Base-by-base conservation (phyloP, 37 sponge, comb jelly and placozoan species). In the Mnemiopsis leidyi region DNA sequence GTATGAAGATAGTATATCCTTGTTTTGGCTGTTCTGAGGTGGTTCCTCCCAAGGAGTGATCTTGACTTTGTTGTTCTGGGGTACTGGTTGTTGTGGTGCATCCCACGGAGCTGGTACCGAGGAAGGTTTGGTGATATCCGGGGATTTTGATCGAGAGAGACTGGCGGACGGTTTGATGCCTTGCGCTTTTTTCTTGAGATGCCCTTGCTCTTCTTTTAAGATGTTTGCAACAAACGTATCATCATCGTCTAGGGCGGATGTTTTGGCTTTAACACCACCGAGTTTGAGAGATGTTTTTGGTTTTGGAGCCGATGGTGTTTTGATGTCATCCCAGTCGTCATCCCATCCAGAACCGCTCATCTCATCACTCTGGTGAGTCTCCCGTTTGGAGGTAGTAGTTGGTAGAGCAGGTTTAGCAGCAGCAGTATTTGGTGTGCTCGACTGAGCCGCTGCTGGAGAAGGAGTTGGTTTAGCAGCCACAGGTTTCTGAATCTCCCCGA, bases 401-500 rank as follows among this genome's bases (percentile, higher is more conserved):
- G 18, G 32, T 5, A 34, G 3, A 5, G 82, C 82, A 32, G 82
- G 82, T 28, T 79, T 34, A 28, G 16, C 26, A 23, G 3, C 73
- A 23, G 25, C 73, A 5, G 23, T 30, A 3, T 23, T 23, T 5
- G 23, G 29, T 71, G 23, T 71, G 26, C 7, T 18, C 3, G 29
- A 25, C 3, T 30, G 3, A 23, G 73, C 26, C 23, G 23, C 25
- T 5, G 73, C 73, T 29, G 38, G 38, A 7, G 26, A 26, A 73
- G 16, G 28, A 73, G 76, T 16, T n/a, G 26, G 5, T 7, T 73
- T 21, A 79, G 82, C 34, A 33, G 82, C 28, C 7, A 73, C 28
- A 5, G 82, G 82, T 32, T 79, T 79, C 38, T 31, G 37, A 79
- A 79, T 79, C 37, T 79, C 82, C 38, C 82, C 82, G 23, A 79